Evolutionary conservation across 2,888 invertebrate species (phyloP), one percentile per base, ranked within the genome.

Genomic region (Hybos culiciformis): DNA sequence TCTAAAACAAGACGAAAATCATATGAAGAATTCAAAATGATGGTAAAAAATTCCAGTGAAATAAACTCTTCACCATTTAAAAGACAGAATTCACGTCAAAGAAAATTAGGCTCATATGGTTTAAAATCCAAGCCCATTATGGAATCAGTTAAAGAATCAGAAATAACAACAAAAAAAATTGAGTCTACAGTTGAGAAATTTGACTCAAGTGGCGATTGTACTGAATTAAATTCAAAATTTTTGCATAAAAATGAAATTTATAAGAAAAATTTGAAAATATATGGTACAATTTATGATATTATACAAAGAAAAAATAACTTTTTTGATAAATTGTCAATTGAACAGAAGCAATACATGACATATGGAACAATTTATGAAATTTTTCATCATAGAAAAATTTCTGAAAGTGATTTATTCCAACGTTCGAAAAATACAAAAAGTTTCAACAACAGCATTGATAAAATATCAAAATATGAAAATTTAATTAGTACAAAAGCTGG

Each of bases 321-420:
- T 20, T 21, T 9, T 14, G 21, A 21, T 36, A 29, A 29, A 12
- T 5, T 26, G 24, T 46, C 48, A 20, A 65, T 63, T 51, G 60
- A 59, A 47, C 46, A 61, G 50, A 62, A 63, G 11, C 62, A 61
- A 51, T 66, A 67, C 47, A 67, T 66, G 66, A 67, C 66, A 21
- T 66, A 66, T 46, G 67, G 67, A 43, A 67, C 67, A 38, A 66
- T 67, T 42, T 67, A 67, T 50, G 67, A 67, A 51, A 67, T 67
- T 49, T 46, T 66, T 31, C 66, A 67, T 50, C 61, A 65, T 24
- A 66, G 67, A 46, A 56, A 60, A 36, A 32, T 5, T 36, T 44
- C 9, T 21, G 44, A 9, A 31, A 32, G 17, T 42, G 42, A 3
- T 40, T 29, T 20, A 44, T 33, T 24, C 18, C 36, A 21, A 23